Evolutionary conservation across 2,888 invertebrate species (phyloP), one percentile per base, ranked within the genome.

Genomic region (Caradrina clavipalpis): DNA sequence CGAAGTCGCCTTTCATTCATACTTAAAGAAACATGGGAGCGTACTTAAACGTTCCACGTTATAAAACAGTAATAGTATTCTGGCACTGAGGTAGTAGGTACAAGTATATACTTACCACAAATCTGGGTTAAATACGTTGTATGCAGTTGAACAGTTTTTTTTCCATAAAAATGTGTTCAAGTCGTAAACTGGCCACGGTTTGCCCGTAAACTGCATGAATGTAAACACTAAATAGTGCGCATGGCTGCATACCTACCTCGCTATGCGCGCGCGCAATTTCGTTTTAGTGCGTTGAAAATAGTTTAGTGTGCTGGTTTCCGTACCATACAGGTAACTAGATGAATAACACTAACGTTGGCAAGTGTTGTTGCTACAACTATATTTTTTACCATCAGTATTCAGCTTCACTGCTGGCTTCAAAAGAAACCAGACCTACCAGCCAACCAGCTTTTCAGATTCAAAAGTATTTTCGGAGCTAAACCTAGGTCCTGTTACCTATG

Each of bases 281-380:
- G 49, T 83, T 84, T 85, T 80, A 82, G 76, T 81, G 75, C 73
- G 62, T 74, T 78, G 63, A 75, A 85, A 87, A 87, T 87, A 88
- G 84, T 80, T 78, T 60, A 63, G 60, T 81, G 76, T 73, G 65
- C 73, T 73, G 70, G 82, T 84, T 78, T 81, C 83, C 80, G 76
- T 59, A 76, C 45, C 51, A 59, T 62, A 58, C 61, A 76, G 73
- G 78, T 80, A 80, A 69, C 64, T 50, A 22, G 63, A 47, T 54
- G 26, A 53, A 73, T 53, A 31, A 59, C n/a, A 54, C 13, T 19
- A 8, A 53, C n/a, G n/a, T 45, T 19, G 21, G 22, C 21, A 13
- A 45, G 3, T 35, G 13, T 22, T 45, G 42, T 53, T 21, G 10
- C 47, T 26, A 11, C 11, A 55, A 47, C 19, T 22, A 22, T 55